Base-by-base conservation (phyloP, 2,113 vertebrate genomes). In the Piaya cayana region DNA sequence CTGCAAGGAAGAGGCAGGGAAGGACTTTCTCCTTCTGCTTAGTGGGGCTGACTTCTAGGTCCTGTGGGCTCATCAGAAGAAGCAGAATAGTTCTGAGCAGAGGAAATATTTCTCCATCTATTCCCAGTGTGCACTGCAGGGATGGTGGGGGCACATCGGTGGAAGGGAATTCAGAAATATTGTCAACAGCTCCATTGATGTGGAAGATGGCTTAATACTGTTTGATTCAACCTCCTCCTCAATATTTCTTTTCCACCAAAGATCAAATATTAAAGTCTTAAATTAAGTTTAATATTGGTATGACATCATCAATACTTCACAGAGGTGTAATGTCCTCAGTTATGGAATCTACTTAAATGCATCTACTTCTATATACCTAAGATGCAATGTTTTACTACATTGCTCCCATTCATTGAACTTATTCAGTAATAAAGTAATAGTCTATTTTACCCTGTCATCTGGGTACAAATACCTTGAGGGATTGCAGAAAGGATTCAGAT, bases 91-190 rank as follows among this genome's bases (percentile, higher is more conserved):
- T 34, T 87, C 56, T 72, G 47, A 72, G 6, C 15, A 37, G n/a
- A 62, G 32, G 16, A 12, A 82, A 18, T 78, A 25, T 85, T 79
- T 80, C 30, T 65, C 34, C 2, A 2, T 47, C 30, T 67, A 42
- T 71, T 25, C 36, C 43, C 53, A 19, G 3, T 3, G 4, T 65
- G 30, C 2, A 60, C 78, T 12, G 6, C 0, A 39, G 1, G 21
- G 30, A 36, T 0, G 2, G 9, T 37, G 29, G 29, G 47, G 56
- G 42, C 17, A 34, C 0, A 1, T 25, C 34, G 36, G 22, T 45
- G 3, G 25, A 84, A 78, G 18, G 8, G 15, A 84, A 37, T 2
- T 26, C 10, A 5, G 16, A 29, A 75, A 58, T 64, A 32, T 12
- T 36, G n/a, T 45, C 56, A 72, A 50, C 15, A 4, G 29, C 14